A percentile compares a stretch with the other conserved stretches of the same genome.
Evolutionary conservation across 2,113 vertebrate species (phyloP).

Genomic region (Pseudorectes ferrugineus): DNA sequence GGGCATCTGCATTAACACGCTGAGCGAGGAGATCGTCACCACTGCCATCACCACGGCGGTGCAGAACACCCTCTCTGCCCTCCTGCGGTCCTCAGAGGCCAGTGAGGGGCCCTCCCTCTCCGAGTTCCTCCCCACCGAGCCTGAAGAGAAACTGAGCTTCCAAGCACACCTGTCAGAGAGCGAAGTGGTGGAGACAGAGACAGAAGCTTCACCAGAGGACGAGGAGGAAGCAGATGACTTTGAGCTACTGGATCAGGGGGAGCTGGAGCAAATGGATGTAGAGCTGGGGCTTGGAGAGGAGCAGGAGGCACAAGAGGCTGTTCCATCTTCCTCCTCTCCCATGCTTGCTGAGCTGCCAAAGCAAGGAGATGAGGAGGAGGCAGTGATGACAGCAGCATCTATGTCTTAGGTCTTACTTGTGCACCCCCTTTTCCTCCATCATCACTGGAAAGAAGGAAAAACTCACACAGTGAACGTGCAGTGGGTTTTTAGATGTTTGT

Average conservation of each 20-base stretch:
- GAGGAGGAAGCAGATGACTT: slow-evolving; percentile 90
- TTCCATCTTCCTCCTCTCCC: neutral
- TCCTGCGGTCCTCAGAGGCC: slow-evolving; percentile 78
- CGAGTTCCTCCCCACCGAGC: slow-evolving; percentile 65
- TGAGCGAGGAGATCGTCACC: slow-evolving; percentile 87
- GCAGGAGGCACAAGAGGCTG: slow-evolving; percentile 33
- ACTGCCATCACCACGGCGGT: slow-evolving; percentile 84
- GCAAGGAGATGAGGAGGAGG: slow-evolving; percentile 37
- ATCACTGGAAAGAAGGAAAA: slow-evolving; percentile 51
- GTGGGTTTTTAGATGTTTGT: slow-evolving; percentile 46
- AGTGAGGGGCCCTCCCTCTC: slow-evolving; percentile 67
- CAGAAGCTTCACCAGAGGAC: slow-evolving; percentile 43
- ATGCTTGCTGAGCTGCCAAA: slow-evolving; percentile 38
- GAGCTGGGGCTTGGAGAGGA: slow-evolving; percentile 77
- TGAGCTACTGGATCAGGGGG: slow-evolving; percentile 98
- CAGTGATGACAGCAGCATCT: slow-evolving; percentile 35
- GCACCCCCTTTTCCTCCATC: neutral
- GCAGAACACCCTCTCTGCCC: slow-evolving; percentile 85
- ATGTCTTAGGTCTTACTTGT: slow-evolving; percentile 47
- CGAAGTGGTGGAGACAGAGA: slow-evolving; percentile 29
- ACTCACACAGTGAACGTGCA: neutral
- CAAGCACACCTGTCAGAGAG: slow-evolving; percentile 63
- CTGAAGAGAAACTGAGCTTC: slow-evolving; percentile 71
- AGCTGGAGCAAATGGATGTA: slow-evolving; percentile 90
- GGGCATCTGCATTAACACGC: slow-evolving; percentile 76